A percentile compares a stretch with the other conserved stretches of the same genome.
These are phyloP conservation scores for Ophion costatus DNA, from an alignment of 2,888 invertebrate species.

Conservation along the genomic window DNA sequence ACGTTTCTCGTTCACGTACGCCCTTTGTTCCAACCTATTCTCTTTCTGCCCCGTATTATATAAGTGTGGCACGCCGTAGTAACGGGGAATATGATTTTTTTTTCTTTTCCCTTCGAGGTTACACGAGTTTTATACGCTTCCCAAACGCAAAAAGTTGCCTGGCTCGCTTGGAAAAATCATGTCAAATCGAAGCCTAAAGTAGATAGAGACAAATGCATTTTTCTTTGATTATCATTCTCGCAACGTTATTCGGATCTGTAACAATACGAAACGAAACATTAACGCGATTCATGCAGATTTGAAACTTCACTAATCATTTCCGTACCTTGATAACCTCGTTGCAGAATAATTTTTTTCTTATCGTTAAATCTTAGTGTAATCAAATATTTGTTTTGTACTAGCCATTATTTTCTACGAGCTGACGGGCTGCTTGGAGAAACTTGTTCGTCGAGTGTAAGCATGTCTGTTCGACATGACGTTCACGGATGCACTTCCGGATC, in stretches of 20 bases:
- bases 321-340: too few relatives aligned
- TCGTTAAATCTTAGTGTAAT: too few relatives aligned
- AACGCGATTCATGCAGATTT: too few relatives aligned
- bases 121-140: conserved; percentile 42
- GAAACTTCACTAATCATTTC: too few relatives aligned
- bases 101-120: conserved; percentile 28
- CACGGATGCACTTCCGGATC: too few relatives aligned
- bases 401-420: too few relatives aligned
- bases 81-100: conserved; percentile 13
- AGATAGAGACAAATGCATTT: not conserved
- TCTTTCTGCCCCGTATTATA: conserved; percentile 23
- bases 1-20: conserved; percentile 40
- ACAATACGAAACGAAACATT: too few relatives aligned
- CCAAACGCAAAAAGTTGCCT: not conserved
- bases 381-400: too few relatives aligned
- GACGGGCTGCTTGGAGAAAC: too few relatives aligned
- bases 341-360: too few relatives aligned
- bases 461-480: too few relatives aligned
- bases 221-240: not conserved
- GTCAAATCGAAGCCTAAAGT: not conserved
- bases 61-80: conserved; percentile 18
- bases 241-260: not conserved
- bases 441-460: too few relatives aligned
- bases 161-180: not conserved
- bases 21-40: conserved; percentile 44